These are phyloP conservation scores for Tachina lurida DNA, from an alignment of 2,888 invertebrate species.

Conservation along the genomic window DNA sequence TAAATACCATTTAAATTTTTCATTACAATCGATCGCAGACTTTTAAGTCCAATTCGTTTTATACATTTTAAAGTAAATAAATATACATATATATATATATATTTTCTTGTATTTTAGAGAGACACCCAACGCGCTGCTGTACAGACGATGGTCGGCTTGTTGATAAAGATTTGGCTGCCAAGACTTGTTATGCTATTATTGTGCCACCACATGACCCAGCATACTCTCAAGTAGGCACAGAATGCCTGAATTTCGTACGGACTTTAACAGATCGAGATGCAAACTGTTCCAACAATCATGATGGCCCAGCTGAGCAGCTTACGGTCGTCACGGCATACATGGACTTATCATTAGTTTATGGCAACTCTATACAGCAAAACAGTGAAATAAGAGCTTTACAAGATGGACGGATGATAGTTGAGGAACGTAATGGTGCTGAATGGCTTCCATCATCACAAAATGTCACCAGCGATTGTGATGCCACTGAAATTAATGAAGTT, in stretches of 20 bases:
- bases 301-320: constrained; percentile 87
- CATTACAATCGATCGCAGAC: no score
- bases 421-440: constrained; percentile 86
- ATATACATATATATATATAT: neutral
- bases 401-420: constrained; percentile 87
- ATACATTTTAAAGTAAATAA: neutral
- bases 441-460: constrained; percentile 89
- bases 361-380: constrained; percentile 87
- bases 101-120: constrained; percentile 80
- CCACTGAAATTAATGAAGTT: constrained; percentile 86
- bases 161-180: constrained; percentile 81
- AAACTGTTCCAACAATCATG: constrained; percentile 84
- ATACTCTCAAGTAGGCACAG: constrained; percentile 84
- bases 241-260: constrained; percentile 88
- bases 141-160: constrained; percentile 85
- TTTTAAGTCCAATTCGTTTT: neutral
- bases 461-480: constrained; percentile 88
- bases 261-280: constrained; percentile 87
- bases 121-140: constrained; percentile 86
- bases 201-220: constrained; percentile 86
- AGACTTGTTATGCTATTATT: constrained; percentile 84
- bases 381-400: constrained; percentile 86
- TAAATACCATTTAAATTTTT: no score
- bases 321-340: constrained; percentile 83
- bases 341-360: constrained; percentile 92